Percentiles rank a stretch among this genome's conserved stretches.
Evolutionary conservation across 1,140 invertebrate species (phyloP).

Genomic region (Eueides isabella): DNA sequence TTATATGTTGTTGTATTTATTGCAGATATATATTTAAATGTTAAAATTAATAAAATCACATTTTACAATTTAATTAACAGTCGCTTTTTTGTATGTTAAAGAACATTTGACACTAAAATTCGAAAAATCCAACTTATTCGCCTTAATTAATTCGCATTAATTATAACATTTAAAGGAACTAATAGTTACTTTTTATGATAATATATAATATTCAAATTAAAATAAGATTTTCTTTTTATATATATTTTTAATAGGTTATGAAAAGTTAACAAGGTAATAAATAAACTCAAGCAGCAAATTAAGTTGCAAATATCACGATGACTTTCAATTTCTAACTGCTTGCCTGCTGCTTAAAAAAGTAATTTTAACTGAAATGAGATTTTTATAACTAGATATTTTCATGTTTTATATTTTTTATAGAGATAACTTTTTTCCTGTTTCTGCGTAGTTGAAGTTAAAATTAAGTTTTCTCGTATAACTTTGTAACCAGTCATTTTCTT

Average conservation of each 20-base stretch:
- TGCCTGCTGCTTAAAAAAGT: slow-evolving; percentile 19
- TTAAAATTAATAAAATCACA: too few species aligned
- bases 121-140: too few species aligned
- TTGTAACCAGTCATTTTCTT: not conserved
- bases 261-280: not conserved
- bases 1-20: too few species aligned
- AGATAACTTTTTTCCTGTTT: not conserved
- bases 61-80: too few species aligned
- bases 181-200: too few species aligned
- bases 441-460: not conserved
- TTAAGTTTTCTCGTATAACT: not conserved
- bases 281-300: slow-evolving; percentile 27
- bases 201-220: too few species aligned
- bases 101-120: too few species aligned
- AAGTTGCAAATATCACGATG: slow-evolving; percentile 24
- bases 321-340: slow-evolving; percentile 30
- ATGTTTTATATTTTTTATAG: slow-evolving; percentile 18
- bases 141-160: too few species aligned
- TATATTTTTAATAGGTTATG: not conserved
- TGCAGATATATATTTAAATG: too few species aligned
- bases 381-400: slow-evolving; percentile 22
- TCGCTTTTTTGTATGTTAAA: too few species aligned
- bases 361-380: slow-evolving; percentile 33
- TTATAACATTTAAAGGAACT: too few species aligned
- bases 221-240: too few species aligned